These are phyloP conservation scores for Eucidaris tribuloides DNA, from an alignment of 35 echinoderm and acorn worm species.

Conservation along the genomic window DNA sequence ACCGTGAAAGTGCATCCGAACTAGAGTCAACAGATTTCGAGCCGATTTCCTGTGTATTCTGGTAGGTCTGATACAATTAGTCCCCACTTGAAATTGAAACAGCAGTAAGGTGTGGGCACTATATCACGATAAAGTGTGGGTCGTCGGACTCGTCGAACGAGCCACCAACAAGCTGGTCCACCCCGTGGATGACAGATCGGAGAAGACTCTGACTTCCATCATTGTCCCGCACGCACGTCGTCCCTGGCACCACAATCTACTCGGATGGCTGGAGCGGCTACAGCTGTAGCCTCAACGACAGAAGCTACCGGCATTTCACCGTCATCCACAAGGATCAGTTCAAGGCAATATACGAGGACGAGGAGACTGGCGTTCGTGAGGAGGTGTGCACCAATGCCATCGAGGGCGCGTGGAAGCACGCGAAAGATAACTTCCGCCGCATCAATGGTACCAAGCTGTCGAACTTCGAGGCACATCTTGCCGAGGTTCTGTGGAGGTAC, in stretches of 20 bases:
- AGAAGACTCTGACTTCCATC: neutral
- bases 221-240: neutral
- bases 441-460: neutral
- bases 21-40: no score
- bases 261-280: neutral
- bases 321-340: neutral
- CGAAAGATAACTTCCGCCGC: neutral
- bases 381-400: constrained; percentile 4
- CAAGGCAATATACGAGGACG: neutral
- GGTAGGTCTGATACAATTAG: no score
- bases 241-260: neutral
- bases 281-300: neutral
- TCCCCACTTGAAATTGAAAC: no score
- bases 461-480: neutral
- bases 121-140: no score
- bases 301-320: neutral
- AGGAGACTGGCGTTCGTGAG: neutral
- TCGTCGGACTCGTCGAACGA: neutral
- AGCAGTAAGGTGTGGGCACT: no score
- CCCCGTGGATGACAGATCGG: neutral
- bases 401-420: constrained; percentile 6
- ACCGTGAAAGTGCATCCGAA: no score
- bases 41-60: no score
- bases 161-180: neutral
- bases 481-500: neutral